These are phyloP conservation scores for Eurystomus glaucurus DNA, from an alignment of 2,797 vertebrate species.

Conservation along the genomic window DNA sequence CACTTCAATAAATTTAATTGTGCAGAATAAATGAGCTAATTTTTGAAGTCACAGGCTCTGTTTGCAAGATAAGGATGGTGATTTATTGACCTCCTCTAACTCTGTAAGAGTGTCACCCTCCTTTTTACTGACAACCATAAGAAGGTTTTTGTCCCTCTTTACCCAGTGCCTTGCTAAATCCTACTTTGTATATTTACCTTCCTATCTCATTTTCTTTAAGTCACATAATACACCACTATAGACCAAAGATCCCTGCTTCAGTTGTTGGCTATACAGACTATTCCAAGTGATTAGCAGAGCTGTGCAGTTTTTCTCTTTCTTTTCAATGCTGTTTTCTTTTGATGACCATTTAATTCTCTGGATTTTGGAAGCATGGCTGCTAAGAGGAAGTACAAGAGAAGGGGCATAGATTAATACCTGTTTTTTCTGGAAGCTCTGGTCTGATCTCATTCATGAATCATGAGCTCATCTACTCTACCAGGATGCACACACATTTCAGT, in stretches of 20 bases:
- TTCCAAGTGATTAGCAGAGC: slow-evolving; percentile 11
- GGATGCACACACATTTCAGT: background rate
- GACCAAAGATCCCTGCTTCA: slow-evolving; percentile 5
- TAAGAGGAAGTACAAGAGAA: background rate
- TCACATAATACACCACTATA: slow-evolving; percentile 3
- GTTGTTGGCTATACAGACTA: background rate
- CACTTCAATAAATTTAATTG: slow-evolving; percentile 99
- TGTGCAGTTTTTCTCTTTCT: background rate
- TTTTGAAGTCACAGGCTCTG: slow-evolving; percentile 98
- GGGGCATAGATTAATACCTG: background rate
- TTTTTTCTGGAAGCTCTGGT: background rate
- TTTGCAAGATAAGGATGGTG: slow-evolving; percentile 94
- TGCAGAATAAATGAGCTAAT: slow-evolving; percentile 99
- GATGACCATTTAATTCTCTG: background rate
- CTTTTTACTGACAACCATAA: slow-evolving; percentile 79
- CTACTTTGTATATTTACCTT: slow-evolving; percentile 25
- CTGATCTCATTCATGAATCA: background rate
- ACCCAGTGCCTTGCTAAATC: background rate
- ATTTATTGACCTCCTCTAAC: slow-evolving; percentile 93
- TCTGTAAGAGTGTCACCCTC: slow-evolving; percentile 80
- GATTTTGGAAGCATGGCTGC: background rate
- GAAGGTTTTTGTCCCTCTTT: slow-evolving; percentile 4
- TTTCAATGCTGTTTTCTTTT: background rate
- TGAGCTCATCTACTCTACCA: background rate
- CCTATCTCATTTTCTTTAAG: slow-evolving; percentile 52